phyloP scores from a whole-genome alignment of 64 coral and sea anemone genomes.

The Pachyseris speciosa region DNA sequence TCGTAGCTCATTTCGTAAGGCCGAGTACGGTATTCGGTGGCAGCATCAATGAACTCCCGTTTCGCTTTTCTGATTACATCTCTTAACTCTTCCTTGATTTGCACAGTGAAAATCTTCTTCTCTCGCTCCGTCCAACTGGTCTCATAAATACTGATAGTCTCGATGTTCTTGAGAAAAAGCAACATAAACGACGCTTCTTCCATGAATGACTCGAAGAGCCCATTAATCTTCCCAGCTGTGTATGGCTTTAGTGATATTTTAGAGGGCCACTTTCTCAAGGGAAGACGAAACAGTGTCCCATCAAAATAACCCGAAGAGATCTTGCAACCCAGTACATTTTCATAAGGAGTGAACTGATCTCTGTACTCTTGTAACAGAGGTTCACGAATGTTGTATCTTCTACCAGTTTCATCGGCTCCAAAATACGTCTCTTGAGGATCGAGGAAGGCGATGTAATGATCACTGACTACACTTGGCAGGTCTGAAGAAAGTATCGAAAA shows the following conservation, averaged over 20 bases:
- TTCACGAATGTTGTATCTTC: conserved; percentile 79
- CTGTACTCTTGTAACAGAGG: conserved; percentile 52
- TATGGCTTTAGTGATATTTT: conserved; percentile 91
- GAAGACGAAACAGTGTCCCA: conserved; percentile 93
- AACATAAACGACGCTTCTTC: conserved; percentile 85
- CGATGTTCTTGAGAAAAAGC: conserved; percentile 92
- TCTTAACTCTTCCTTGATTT: conserved; percentile 73
- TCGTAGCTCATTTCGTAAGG: conserved; percentile 88
- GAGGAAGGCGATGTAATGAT: conserved; percentile 78
- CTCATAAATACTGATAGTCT: conserved; percentile 84
- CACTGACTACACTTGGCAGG: conserved; percentile 93
- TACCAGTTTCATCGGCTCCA: conserved; percentile 84
- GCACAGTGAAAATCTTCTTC: conserved; percentile 64
- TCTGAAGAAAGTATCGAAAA: conserved; percentile 26
- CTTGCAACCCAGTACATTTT: conserved; percentile 83
- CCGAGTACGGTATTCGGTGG: conserved; percentile 16
- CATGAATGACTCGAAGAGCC: conserved; percentile 84
- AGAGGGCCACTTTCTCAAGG: conserved; percentile 93
- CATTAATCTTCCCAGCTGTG: conserved; percentile 77
- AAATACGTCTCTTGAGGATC: conserved; percentile 97
- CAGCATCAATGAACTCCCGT: conserved; percentile 65
- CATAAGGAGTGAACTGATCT: conserved; percentile 93
- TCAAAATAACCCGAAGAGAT: conserved; percentile 77
- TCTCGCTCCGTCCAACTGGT: conserved; percentile 71
- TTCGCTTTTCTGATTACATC: conserved; percentile 67